phyloP scores from a whole-genome alignment of 1,140 invertebrate species.

The Elysia chlorotica region DNA sequence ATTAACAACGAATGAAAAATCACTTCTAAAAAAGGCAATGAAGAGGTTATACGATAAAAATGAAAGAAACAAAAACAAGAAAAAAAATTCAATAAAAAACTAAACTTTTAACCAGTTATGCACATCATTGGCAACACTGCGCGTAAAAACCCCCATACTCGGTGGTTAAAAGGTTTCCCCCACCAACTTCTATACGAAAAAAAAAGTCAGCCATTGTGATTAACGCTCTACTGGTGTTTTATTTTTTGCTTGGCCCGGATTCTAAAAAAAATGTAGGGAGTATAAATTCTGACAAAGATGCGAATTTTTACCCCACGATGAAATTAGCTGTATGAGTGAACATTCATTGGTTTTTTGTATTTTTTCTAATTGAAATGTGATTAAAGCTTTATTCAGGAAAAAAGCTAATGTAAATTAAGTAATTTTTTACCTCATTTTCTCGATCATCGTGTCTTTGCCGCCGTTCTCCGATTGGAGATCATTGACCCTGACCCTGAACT shows the following conservation, averaged over 20 bases:
- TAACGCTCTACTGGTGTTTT: too few relatives aligned
- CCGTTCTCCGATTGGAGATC: conserved; percentile 29
- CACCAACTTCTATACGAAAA: too few relatives aligned
- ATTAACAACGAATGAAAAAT: background rate
- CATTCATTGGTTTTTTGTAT: too few relatives aligned
- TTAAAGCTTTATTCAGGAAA: too few relatives aligned
- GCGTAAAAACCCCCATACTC: background rate
- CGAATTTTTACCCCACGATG: too few relatives aligned
- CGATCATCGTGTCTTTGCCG: conserved; percentile 32
- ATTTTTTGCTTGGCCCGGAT: too few relatives aligned
- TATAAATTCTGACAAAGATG: too few relatives aligned
- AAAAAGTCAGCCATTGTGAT: too few relatives aligned
- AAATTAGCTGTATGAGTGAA: too few relatives aligned
- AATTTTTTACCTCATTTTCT: conserved; percentile 31
- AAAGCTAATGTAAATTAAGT: too few relatives aligned
- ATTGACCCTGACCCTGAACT: conserved; percentile 24
- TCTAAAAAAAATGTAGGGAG: too few relatives aligned
- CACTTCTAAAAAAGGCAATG: background rate
- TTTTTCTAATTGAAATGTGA: too few relatives aligned
- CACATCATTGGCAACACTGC: background rate
- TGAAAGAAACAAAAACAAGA: background rate
- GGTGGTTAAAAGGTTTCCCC: background rate
- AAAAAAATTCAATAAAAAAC: background rate
- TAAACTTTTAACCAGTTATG: background rate
- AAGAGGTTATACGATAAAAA: background rate